Evolutionary conservation across 1,140 invertebrate genomes (phyloP).

Genomic region (Brachionus manjavacas): DNA sequence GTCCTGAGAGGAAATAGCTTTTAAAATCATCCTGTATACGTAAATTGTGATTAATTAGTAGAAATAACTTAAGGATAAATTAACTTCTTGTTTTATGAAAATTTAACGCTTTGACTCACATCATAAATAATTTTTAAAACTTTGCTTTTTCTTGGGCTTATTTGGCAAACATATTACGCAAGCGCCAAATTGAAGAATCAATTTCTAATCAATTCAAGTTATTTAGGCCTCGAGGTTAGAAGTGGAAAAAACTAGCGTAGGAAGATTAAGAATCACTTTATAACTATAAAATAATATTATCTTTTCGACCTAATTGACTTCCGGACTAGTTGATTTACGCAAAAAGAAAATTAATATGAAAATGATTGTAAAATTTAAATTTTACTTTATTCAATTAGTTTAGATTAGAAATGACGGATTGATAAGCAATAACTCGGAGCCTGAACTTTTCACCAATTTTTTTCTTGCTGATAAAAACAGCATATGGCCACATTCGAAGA

Average conservation of each 20-base stretch:
- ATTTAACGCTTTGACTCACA: not conserved
- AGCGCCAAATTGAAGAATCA: not conserved
- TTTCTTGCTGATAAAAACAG: not conserved
- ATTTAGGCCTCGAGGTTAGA: not conserved
- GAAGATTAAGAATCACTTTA: not conserved
- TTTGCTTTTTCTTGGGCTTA: not conserved
- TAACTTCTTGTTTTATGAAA: not conserved
- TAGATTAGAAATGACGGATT: not conserved
- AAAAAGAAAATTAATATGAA: not conserved
- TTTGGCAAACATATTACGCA: not conserved
- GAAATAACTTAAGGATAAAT: not conserved
- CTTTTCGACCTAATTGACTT: not conserved
- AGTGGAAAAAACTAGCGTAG: not conserved
- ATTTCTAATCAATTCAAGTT: not conserved
- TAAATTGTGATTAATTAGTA: slow-evolving; percentile 1
- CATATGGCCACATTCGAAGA: not conserved
- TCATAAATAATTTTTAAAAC: not conserved
- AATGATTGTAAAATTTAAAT: not conserved
- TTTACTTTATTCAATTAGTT: not conserved
- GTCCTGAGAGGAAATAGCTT: not conserved
- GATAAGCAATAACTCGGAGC: not conserved
- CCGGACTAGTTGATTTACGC: not conserved
- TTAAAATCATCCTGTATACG: not conserved
- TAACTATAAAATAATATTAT: not conserved
- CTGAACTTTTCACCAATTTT: not conserved